phyloP scores from a whole-genome alignment of 1,140 invertebrate genomes.

The Drosophila arawakana region DNA sequence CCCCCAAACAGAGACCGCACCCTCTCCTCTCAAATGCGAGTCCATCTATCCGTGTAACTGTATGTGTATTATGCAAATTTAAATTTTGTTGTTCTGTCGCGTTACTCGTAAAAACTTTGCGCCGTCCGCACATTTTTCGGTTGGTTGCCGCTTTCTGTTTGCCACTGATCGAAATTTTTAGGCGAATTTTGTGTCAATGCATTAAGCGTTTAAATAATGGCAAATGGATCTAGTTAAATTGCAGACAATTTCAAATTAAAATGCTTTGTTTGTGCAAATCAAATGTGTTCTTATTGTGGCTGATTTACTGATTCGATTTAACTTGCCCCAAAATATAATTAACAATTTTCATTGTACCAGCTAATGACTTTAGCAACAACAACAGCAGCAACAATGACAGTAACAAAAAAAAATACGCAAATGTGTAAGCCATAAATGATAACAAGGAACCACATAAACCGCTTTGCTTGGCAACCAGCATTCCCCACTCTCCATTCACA shows the following conservation, averaged over 20 bases:
- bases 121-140: slow-evolving; percentile 69
- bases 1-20: not conserved
- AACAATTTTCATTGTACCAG: slow-evolving; percentile 27
- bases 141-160: slow-evolving; percentile 45
- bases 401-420: slow-evolving; percentile 47
- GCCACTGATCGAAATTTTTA: slow-evolving; percentile 39
- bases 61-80: slow-evolving; percentile 75
- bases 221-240: slow-evolving; percentile 13
- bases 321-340: slow-evolving; percentile 32
- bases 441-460: slow-evolving; percentile 70
- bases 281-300: slow-evolving; percentile 1
- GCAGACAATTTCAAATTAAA: slow-evolving; percentile 20
- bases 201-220: slow-evolving; percentile 68
- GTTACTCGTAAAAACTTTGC: slow-evolving; percentile 72
- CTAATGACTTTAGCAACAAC: slow-evolving; percentile 41
- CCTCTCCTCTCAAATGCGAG: slow-evolving; percentile 1
- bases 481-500: not conserved
- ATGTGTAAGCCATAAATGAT: slow-evolving; percentile 82
- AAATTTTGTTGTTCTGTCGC: slow-evolving; percentile 62
- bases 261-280: slow-evolving; percentile 20
- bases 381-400: slow-evolving; percentile 24
- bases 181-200: slow-evolving; percentile 61
- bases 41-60: slow-evolving; percentile 16
- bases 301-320: slow-evolving; percentile 10
- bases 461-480: slow-evolving; percentile 33